Percentiles rank a stretch among this genome's conserved stretches.
These are phyloP conservation scores for Pammene aurita DNA, from an alignment of 2,888 invertebrate genomes.

Conservation along the genomic window DNA sequence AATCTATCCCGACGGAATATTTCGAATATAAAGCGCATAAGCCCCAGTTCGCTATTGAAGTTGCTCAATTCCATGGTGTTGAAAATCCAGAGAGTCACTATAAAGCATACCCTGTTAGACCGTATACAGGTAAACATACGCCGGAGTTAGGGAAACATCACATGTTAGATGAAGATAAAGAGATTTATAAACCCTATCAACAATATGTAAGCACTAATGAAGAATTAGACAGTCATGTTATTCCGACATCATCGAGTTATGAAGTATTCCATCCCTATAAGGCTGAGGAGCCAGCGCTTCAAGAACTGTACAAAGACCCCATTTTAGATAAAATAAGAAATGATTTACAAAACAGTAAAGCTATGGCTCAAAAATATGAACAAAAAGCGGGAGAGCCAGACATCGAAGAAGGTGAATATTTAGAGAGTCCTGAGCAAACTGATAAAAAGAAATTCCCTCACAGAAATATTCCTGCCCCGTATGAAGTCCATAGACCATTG, in stretches of 20 bases:
- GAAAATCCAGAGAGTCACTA: constrained; percentile 67
- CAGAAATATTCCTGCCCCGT: constrained; percentile 64
- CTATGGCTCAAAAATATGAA: constrained; percentile 66
- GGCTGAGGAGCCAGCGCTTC: constrained; percentile 67
- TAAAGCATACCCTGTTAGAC: constrained; percentile 65
- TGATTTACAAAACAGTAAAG: constrained; percentile 63
- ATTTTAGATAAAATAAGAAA: constrained; percentile 65
- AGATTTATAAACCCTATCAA: constrained; percentile 61
- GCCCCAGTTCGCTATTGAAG: constrained; percentile 70
- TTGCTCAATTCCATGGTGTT: constrained; percentile 72
- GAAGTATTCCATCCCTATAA: constrained; percentile 76
- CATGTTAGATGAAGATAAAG: constrained; percentile 57
- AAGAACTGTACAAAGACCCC: constrained; percentile 70
- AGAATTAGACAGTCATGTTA: constrained; percentile 48
- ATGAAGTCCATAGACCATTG: constrained; percentile 71
- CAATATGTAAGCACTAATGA: constrained; percentile 57
- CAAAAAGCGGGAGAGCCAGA: constrained; percentile 65
- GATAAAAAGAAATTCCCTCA: constrained; percentile 67
- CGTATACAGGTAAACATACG: constrained; percentile 59
- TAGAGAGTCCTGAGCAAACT: constrained; percentile 67
- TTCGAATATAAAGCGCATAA: constrained; percentile 73
- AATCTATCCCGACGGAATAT: constrained; percentile 63
- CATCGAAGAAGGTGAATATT: constrained; percentile 66
- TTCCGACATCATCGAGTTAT: constrained; percentile 63
- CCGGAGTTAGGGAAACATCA: constrained; percentile 68